Conservation (phyloP, 1,140 invertebrate species). For the Liolophura sinensis region DNA sequence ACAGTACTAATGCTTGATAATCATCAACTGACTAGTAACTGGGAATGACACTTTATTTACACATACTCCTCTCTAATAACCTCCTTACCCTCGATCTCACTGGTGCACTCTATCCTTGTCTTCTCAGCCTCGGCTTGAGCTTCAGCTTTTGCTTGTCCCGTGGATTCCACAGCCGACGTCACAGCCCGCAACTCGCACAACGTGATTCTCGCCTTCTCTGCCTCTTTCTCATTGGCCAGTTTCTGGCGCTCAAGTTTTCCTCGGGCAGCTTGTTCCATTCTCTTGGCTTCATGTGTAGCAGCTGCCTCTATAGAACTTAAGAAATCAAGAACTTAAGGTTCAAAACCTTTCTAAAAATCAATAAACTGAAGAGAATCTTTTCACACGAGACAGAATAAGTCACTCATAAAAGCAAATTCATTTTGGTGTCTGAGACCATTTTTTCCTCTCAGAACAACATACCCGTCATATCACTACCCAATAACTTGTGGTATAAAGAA, state of each 20-base stretch:
- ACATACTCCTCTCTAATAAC: background rate
- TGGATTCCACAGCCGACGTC: conserved; percentile 43
- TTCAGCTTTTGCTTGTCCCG: conserved; percentile 53
- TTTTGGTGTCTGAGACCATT: no score
- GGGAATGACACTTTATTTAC: background rate
- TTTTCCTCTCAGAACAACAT: no score
- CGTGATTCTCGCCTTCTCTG: conserved; percentile 40
- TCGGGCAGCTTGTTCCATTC: conserved; percentile 44
- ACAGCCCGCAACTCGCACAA: conserved; percentile 40
- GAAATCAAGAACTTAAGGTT: background rate
- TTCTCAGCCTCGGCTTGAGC: conserved; percentile 48
- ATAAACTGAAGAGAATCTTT: no score
- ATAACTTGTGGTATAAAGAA: no score
- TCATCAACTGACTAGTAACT: background rate
- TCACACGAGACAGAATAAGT: no score
- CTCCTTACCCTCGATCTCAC: conserved; percentile 43
- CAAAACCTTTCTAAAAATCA: no score
- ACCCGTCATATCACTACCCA: no score
- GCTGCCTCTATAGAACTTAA: conserved; percentile 44
- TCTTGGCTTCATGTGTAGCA: conserved; percentile 43
- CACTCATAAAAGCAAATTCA: no score
- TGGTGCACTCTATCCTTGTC: conserved; percentile 48
- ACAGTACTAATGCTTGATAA: no score
- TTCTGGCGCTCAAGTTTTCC: conserved; percentile 51
- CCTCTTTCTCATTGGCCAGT: conserved; percentile 42